Conservation (phyloP, 2,888 invertebrate species). For the Adelphocoris suturalis region DNA sequence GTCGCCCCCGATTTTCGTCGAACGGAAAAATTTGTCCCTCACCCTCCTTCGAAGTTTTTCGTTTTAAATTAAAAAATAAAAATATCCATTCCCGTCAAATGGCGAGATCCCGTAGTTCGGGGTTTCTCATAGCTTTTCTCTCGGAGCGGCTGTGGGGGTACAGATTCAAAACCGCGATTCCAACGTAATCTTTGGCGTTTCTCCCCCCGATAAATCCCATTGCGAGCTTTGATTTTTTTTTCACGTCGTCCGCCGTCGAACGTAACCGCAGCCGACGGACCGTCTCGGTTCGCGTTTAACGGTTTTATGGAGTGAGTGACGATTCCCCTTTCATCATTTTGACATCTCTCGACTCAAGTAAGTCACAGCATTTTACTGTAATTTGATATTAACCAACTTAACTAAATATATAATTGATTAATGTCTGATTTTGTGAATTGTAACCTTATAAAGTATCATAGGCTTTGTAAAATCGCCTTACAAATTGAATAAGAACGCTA, state of each 20-base stretch:
- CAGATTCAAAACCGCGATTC: constrained; percentile 28
- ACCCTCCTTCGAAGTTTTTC: neutral
- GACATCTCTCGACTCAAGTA: constrained; percentile 24
- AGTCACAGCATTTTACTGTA: neutral
- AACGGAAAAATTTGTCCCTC: constrained; percentile 2
- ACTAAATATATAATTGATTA: too few species aligned
- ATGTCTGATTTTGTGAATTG: too few species aligned
- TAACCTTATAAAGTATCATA: too few species aligned
- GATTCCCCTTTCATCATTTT: neutral
- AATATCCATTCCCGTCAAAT: neutral
- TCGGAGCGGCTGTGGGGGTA: constrained; percentile 18
- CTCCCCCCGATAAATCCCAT: neutral
- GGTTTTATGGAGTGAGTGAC: constrained; percentile 22
- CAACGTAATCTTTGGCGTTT: neutral
- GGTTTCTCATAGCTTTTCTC: constrained; percentile 18
- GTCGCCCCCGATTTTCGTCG: constrained; percentile 1
- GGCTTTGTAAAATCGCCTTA: too few species aligned
- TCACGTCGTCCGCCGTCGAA: neutral
- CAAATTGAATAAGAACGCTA: too few species aligned
- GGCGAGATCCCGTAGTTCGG: constrained; percentile 29
- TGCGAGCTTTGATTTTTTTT: neutral
- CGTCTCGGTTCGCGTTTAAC: neutral
- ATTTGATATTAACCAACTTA: neutral
- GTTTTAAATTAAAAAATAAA: neutral
- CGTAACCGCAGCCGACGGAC: neutral